Evolutionary conservation across 37 sponge, comb jelly and placozoan genomes (phyloP).

Genomic region (Mnemiopsis leidyi): DNA sequence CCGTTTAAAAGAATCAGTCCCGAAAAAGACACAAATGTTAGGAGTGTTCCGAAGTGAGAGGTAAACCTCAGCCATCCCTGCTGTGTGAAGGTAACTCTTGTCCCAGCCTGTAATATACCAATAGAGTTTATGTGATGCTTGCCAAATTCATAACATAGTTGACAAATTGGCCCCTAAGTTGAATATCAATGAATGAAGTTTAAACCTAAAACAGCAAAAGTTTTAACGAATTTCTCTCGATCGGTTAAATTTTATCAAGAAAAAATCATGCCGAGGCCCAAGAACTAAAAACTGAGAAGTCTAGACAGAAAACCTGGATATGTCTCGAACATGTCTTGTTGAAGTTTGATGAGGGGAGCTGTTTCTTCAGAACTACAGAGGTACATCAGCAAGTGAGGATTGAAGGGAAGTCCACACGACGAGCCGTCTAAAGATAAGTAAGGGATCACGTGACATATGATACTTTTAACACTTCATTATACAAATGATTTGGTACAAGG

Average conservation of each 20-base stretch:
- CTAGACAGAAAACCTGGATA: background rate
- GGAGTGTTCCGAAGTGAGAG: background rate
- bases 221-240: no score
- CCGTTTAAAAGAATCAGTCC: background rate
- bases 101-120: background rate
- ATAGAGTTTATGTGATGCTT: background rate
- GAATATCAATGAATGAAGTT: no score
- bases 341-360: background rate
- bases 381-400: background rate
- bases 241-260: no score
- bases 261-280: no score
- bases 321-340: slow-evolving; percentile 13
- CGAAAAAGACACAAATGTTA: background rate
- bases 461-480: no score
- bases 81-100: background rate
- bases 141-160: no score
- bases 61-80: background rate
- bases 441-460: no score
- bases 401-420: background rate
- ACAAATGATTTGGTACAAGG: no score
- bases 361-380: background rate
- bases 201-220: no score
- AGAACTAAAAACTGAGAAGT: background rate
- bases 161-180: no score
- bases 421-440: background rate